Evolutionary conservation across 2,113 vertebrate genomes (phyloP).

Genomic region (Bettongia penicillata): DNA sequence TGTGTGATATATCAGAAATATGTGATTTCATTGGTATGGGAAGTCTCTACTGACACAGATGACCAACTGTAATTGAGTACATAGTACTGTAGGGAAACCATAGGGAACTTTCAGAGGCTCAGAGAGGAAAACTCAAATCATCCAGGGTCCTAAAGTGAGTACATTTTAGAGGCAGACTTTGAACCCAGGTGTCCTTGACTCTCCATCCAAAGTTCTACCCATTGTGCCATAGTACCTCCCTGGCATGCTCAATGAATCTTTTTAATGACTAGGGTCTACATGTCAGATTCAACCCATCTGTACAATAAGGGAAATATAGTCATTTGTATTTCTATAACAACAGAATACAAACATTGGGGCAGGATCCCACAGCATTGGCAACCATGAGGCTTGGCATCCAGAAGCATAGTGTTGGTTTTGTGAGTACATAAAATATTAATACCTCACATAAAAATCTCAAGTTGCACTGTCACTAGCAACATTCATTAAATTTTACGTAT

Average conservation of each 20-base stretch:
- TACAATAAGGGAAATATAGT: neutral
- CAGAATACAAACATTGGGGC: neutral
- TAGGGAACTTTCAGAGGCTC: neutral
- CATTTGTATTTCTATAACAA: constrained; percentile 6
- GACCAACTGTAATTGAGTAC: neutral
- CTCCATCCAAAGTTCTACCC: neutral
- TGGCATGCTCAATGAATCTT: neutral
- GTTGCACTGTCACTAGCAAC: neutral
- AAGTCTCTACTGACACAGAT: neutral
- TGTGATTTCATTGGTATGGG: neutral
- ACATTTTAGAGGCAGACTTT: neutral
- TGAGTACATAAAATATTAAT: constrained; percentile 52
- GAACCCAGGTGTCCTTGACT: neutral
- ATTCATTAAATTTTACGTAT: neutral
- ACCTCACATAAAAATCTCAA: constrained; percentile 10
- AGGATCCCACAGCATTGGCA: neutral
- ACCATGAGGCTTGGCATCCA: neutral
- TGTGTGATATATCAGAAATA: neutral
- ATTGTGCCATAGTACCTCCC: neutral
- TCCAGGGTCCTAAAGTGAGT: neutral
- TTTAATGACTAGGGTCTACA: neutral
- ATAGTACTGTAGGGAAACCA: neutral
- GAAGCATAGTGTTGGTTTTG: neutral
- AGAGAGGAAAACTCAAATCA: neutral
- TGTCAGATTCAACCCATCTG: neutral